Conservation (phyloP, 2,113 vertebrate species). For the Cryptomyrus ogoouensis region DNA sequence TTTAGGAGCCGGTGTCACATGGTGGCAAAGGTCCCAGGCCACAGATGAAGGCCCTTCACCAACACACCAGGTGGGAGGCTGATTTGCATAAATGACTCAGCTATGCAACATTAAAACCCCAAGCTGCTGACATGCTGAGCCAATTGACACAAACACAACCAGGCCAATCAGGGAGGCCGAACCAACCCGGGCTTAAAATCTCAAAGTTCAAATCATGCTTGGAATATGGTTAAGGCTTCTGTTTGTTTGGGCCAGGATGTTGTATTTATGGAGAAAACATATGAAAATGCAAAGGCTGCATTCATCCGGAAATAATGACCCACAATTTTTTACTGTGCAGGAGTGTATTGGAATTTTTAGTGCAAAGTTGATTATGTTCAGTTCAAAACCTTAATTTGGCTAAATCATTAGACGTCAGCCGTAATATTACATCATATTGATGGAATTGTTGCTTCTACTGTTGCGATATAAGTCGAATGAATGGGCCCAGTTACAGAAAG, state of each 20-base stretch:
- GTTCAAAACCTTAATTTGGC: neutral
- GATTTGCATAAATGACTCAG: neutral
- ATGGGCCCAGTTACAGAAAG: neutral
- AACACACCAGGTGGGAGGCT: slow-evolving; percentile 6
- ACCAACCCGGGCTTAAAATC: neutral
- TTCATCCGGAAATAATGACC: neutral
- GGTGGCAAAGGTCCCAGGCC: slow-evolving; percentile 15
- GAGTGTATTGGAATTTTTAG: neutral
- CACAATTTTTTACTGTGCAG: neutral
- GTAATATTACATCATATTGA: neutral
- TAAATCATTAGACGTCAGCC: neutral
- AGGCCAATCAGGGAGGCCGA: neutral
- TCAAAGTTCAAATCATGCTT: neutral
- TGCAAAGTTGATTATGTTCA: neutral
- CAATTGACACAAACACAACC: neutral
- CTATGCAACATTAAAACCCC: neutral
- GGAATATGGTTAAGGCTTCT: neutral
- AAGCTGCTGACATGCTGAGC: neutral
- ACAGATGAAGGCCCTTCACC: slow-evolving; percentile 25
- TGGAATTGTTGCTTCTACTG: neutral
- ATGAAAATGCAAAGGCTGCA: neutral
- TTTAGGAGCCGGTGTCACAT: slow-evolving; percentile 26
- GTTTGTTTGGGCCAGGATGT: neutral
- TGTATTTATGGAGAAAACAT: neutral
- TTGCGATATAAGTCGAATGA: neutral